A percentile compares a stretch with the other conserved stretches of the same genome.
These are phyloP conservation scores for Monoplex corrugatus DNA, from an alignment of 2,888 invertebrate genomes.

Conservation along the genomic window DNA sequence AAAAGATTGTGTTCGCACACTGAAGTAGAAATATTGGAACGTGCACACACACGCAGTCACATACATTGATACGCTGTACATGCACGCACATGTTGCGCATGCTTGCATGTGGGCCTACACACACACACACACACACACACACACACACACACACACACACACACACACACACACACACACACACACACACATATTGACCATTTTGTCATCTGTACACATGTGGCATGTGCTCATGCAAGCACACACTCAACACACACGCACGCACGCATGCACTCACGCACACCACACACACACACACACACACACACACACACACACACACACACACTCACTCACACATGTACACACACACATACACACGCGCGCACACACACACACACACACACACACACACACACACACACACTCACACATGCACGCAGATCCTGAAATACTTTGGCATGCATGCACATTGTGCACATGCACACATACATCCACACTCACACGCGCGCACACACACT, in stretches of 20 bases:
- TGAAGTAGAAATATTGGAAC: background rate
- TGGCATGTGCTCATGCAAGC: background rate
- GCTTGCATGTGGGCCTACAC: too few relatives aligned
- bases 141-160: constrained; percentile 28
- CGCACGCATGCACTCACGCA: constrained; percentile 1
- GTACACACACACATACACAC: background rate
- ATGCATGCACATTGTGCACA: too few relatives aligned
- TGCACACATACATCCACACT: too few relatives aligned
- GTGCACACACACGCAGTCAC: background rate
- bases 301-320: too few relatives aligned
- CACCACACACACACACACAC: constrained; percentile 8
- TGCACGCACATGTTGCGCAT: too few relatives aligned
- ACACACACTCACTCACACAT: background rate
- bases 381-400: too few relatives aligned
- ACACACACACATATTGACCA: too few relatives aligned
- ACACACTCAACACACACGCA: constrained; percentile 5
- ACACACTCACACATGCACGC: too few relatives aligned
- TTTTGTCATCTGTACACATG: background rate
- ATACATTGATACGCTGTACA: too few relatives aligned
- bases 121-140: background rate
- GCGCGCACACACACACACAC: background rate
- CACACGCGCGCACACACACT: too few relatives aligned
- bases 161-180: background rate
- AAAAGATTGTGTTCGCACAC: background rate
- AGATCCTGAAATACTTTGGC: too few relatives aligned